phyloP scores from a whole-genome alignment of 2,888 invertebrate species.

The Gerris lacustris region DNA sequence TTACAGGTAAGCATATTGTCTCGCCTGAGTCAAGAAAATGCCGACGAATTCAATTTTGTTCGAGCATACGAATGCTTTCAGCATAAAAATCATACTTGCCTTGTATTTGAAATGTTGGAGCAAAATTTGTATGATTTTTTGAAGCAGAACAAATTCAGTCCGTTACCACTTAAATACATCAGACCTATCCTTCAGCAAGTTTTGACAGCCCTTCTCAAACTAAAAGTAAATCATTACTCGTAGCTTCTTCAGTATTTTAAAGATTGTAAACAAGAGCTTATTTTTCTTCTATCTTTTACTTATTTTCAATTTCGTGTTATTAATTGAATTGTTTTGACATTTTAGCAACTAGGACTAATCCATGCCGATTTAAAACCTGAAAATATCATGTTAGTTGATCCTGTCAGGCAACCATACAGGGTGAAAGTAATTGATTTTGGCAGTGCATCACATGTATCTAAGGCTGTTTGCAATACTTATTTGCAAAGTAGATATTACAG shows the following conservation, averaged over 20 bases:
- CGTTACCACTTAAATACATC: slow-evolving; percentile 94
- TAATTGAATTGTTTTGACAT: slow-evolving; percentile 24
- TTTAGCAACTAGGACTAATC: slow-evolving; percentile 92
- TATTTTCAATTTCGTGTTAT: background rate
- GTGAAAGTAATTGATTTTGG: slow-evolving; percentile 99
- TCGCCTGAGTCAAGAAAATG: slow-evolving; percentile 89
- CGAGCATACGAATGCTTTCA: slow-evolving; percentile 99
- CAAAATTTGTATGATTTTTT: slow-evolving; percentile 99
- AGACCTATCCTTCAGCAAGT: slow-evolving; percentile 98
- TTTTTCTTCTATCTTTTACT: too few species aligned
- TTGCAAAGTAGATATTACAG: slow-evolving; percentile 97
- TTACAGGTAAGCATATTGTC: slow-evolving; percentile 74
- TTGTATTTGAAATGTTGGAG: slow-evolving; percentile 99
- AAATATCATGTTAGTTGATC: slow-evolving; percentile 99
- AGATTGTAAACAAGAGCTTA: too few species aligned
- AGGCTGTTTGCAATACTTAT: slow-evolving; percentile 99
- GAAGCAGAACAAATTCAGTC: slow-evolving; percentile 99
- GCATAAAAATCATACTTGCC: slow-evolving; percentile 97
- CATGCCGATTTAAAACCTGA: slow-evolving; percentile 99
- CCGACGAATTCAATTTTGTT: slow-evolving; percentile 99
- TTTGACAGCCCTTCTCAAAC: slow-evolving; percentile 62
- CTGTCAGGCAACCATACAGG: slow-evolving; percentile 91
- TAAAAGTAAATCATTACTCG: slow-evolving; percentile 50
- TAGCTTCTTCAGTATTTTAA: too few species aligned
- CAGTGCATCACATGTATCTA: slow-evolving; percentile 96